Evolutionary conservation across 2,797 vertebrate genomes (phyloP).

Genomic region (Crax fasciolata): DNA sequence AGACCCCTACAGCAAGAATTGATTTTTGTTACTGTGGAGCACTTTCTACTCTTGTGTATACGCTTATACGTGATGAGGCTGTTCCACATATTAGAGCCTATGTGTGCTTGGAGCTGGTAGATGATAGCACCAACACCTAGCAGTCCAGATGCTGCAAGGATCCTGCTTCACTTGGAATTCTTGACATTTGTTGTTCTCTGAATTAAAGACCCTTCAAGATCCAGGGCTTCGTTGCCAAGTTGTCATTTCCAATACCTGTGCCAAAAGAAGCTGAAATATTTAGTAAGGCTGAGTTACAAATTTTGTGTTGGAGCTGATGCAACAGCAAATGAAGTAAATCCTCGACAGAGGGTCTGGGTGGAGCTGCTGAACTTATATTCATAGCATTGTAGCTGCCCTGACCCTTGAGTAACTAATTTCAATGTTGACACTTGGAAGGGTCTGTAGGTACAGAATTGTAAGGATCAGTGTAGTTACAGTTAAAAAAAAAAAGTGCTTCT

Average conservation of each 20-base stretch:
- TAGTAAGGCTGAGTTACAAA: background rate
- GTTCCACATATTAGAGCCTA: background rate
- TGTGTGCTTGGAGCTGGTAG: background rate
- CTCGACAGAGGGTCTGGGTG: background rate
- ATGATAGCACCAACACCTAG: background rate
- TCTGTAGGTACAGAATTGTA: fast-evolving
- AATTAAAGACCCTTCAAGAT: constrained; percentile 42
- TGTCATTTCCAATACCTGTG: background rate
- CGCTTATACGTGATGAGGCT: background rate
- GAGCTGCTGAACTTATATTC: background rate
- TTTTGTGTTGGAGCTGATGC: background rate
- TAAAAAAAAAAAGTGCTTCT: background rate
- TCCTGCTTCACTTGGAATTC: background rate
- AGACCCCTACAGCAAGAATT: background rate
- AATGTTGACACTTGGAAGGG: background rate
- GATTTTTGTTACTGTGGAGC: background rate
- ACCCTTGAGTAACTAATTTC: background rate
- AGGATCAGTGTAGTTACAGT: background rate
- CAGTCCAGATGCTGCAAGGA: background rate
- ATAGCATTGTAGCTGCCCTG: background rate
- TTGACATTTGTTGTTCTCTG: constrained; percentile 17
- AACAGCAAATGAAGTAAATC: background rate
- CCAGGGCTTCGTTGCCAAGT: background rate
- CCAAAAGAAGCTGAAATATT: constrained; percentile 36
- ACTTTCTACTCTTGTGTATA: background rate